Conservation (phyloP, 2,888 invertebrate genomes). For the Ypsolopha scabrella region DNA sequence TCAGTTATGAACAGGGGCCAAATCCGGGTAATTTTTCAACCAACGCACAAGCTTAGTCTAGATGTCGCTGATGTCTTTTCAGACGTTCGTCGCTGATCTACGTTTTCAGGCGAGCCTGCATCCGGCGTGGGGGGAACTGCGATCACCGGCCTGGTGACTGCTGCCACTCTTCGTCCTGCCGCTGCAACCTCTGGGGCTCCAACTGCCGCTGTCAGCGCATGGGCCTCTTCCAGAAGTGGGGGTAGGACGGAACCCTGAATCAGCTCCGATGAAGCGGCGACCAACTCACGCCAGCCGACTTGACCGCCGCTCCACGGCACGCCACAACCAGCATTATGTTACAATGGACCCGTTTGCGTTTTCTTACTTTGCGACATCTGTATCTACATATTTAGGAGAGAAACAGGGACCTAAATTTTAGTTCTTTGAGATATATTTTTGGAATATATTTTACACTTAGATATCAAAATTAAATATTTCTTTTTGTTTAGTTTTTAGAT, state of each 20-base stretch:
- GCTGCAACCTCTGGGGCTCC: slow-evolving; percentile 91
- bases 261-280: slow-evolving; percentile 44
- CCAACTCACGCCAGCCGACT: slow-evolving; percentile 50
- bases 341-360: slow-evolving; percentile 53
- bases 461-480: too few relatives aligned
- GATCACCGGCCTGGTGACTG: slow-evolving; percentile 88
- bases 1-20: too few relatives aligned
- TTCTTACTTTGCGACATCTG: slow-evolving; percentile 12
- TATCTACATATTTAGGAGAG: slow-evolving; percentile 30
- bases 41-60: slow-evolving; percentile 51
- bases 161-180: slow-evolving; percentile 87
- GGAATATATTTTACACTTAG: background rate
- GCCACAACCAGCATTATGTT: slow-evolving; percentile 44
- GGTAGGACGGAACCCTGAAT: slow-evolving; percentile 49
- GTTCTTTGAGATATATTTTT: slow-evolving; percentile 6
- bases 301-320: slow-evolving; percentile 54
- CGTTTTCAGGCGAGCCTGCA: slow-evolving; percentile 88
- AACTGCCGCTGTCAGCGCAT: slow-evolving; percentile 90
- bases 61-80: slow-evolving; percentile 70
- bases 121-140: slow-evolving; percentile 85
- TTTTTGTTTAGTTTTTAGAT: too few relatives aligned
- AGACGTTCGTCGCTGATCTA: slow-evolving; percentile 89
- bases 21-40: background rate
- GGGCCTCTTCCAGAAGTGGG: slow-evolving; percentile 91
- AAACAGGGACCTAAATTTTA: slow-evolving; percentile 64